These are phyloP conservation scores for Macroramphosus scolopax DNA, from an alignment of 2,797 vertebrate species.

Conservation along the genomic window DNA sequence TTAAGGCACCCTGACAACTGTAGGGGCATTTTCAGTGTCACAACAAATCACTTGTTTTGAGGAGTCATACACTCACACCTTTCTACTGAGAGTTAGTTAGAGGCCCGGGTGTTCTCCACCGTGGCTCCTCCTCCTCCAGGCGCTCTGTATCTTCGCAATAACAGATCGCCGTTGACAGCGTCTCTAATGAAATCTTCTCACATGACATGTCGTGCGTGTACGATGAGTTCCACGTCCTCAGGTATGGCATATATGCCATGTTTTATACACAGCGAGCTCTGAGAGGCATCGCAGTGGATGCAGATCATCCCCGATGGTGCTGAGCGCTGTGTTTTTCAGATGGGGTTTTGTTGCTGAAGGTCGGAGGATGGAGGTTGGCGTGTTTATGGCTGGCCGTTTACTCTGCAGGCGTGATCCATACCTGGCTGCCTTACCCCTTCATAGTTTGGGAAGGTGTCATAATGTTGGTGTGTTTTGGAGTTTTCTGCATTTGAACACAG, in stretches of 20 bases:
- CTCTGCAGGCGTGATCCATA: constrained; percentile 17
- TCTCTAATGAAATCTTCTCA: constrained; percentile 67
- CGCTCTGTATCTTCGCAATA: constrained; percentile 44
- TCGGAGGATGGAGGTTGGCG: constrained; percentile 2
- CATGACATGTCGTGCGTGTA: constrained; percentile 35
- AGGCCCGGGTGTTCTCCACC: constrained; percentile 36
- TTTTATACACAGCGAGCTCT: constrained; percentile 9
- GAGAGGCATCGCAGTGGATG: constrained; percentile 6
- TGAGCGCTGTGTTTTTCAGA: not conserved
- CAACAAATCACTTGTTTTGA: constrained; percentile 77
- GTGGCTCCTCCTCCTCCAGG: constrained; percentile 60
- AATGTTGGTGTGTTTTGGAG: constrained; percentile 15
- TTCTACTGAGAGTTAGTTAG: constrained; percentile 66
- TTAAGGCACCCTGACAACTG: constrained; percentile 76
- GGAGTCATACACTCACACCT: constrained; percentile 69
- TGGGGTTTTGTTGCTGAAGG: constrained; percentile 16
- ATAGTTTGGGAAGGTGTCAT: too few relatives aligned
- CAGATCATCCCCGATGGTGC: constrained; percentile 7
- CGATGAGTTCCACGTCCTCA: constrained; percentile 38
- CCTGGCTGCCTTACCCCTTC: constrained; percentile 7
- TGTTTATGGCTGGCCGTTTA: constrained; percentile 7
- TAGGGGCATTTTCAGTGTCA: constrained; percentile 72
- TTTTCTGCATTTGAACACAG: too few relatives aligned
- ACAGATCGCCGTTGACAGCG: constrained; percentile 63
- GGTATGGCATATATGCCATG: constrained; percentile 37